phyloP scores from a whole-genome alignment of 2,888 invertebrate genomes.

The Pilophorus perplexus region DNA sequence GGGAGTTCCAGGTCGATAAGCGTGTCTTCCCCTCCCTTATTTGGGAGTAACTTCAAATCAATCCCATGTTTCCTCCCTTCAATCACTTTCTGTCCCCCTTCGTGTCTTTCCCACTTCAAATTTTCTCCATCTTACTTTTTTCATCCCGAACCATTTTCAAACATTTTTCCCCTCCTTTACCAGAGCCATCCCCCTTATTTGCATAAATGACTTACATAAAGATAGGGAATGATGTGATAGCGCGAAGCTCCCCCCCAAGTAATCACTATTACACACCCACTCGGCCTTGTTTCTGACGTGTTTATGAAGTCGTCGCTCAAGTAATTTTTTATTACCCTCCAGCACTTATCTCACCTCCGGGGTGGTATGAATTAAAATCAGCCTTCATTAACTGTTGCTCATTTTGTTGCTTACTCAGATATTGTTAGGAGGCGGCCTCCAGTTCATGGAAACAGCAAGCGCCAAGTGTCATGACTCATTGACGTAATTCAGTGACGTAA shows the following conservation, averaged over 20 bases:
- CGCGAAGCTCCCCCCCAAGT: not conserved
- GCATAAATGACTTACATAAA: slow-evolving; percentile 14
- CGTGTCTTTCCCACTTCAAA: not conserved
- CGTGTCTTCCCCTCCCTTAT: slow-evolving; percentile 18
- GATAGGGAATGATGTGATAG: slow-evolving; percentile 2
- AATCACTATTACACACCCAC: slow-evolving; percentile 10
- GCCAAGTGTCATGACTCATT: no score
- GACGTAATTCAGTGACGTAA: no score
- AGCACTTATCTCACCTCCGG: no score
- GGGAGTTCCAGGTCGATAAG: slow-evolving; percentile 1
- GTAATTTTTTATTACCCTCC: not conserved
- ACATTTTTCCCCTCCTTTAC: not conserved
- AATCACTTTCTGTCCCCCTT: not conserved
- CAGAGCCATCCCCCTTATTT: slow-evolving; percentile 6
- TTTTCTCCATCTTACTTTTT: not conserved
- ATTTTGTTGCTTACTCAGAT: no score
- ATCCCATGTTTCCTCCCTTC: slow-evolving; percentile 19
- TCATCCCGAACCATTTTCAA: not conserved
- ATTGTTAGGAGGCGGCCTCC: no score
- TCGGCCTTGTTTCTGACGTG: not conserved
- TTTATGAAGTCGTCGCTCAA: not conserved
- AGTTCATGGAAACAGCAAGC: no score
- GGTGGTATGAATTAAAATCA: no score
- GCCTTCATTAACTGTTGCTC: no score
- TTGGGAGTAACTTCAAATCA: slow-evolving; percentile 21